These are phyloP conservation scores for Deroplatys truncata DNA, from an alignment of 2,888 invertebrate genomes.

Conservation along the genomic window DNA sequence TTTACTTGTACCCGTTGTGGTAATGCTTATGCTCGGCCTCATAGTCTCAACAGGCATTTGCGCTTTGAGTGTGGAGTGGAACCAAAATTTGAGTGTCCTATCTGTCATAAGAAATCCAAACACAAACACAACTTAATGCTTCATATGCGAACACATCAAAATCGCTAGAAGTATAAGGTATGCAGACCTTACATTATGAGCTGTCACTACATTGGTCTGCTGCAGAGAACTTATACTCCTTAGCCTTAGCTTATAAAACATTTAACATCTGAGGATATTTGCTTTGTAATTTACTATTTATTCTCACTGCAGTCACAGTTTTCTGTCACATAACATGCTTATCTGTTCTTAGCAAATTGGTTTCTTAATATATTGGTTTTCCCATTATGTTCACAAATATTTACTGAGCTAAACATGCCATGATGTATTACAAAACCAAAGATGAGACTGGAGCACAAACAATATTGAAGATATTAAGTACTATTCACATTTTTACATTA, in stretches of 20 bases:
- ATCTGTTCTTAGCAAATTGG: no score
- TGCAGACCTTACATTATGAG: not conserved
- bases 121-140: conserved; percentile 52
- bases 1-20: conserved; percentile 53
- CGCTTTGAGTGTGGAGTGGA: conserved; percentile 58
- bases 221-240: not conserved
- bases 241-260: not conserved
- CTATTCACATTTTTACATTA: no score
- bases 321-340: no score
- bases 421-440: no score
- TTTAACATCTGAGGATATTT: not conserved
- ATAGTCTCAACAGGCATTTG: conserved; percentile 54
- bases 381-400: no score
- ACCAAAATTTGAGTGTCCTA: conserved; percentile 58
- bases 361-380: no score
- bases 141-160: conserved; percentile 49
- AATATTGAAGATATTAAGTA: no score
- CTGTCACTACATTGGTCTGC: not conserved
- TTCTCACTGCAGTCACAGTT: no score
- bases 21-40: conserved; percentile 54
- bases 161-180: conserved; percentile 33
- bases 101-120: conserved; percentile 57
- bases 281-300: no score
- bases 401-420: no score
- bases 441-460: no score